A percentile compares a stretch with the other conserved stretches of the same genome.
Evolutionary conservation across 2,888 invertebrate species (phyloP).

Genomic region (Drosophila peninsularis): DNA sequence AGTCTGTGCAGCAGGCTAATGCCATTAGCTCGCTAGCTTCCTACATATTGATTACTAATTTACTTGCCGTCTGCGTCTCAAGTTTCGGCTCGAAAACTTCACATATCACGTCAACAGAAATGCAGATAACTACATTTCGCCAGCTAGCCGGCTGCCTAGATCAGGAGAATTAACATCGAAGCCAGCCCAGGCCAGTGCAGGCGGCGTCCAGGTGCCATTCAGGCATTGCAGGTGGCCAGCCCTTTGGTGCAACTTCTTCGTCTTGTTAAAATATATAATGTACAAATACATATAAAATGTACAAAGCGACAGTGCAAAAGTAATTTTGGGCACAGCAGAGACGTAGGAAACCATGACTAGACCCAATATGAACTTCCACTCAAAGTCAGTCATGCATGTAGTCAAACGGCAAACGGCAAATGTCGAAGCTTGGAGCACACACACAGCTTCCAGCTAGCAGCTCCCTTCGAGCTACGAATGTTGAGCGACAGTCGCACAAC

Average conservation of each 20-base stretch:
- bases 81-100: conserved; percentile 42
- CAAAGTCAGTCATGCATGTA: conserved; percentile 69
- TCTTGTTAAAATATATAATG: conserved; percentile 72
- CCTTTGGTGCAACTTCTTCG: conserved; percentile 33
- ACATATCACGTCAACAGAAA: conserved; percentile 42
- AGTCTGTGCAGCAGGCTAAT: conserved; percentile 49
- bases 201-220: conserved; percentile 50
- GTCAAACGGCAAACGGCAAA: conserved; percentile 73
- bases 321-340: conserved; percentile 43
- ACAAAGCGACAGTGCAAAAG: conserved; percentile 69
- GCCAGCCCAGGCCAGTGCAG: conserved; percentile 12
- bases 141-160: conserved; percentile 34
- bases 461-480: conserved; percentile 17
- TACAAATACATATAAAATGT: conserved; percentile 79
- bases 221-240: conserved; percentile 33
- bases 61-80: conserved; percentile 43
- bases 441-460: not conserved
- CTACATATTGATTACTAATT: conserved; percentile 73
- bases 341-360: conserved; percentile 30
- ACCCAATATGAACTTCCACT: conserved; percentile 71
- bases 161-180: conserved; percentile 47
- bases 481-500: conserved; percentile 58
- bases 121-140: conserved; percentile 62
- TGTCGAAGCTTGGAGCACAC: conserved; percentile 23
- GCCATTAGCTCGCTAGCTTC: conserved; percentile 40